Base-by-base conservation (phyloP, 2,888 invertebrate genomes). In the Ceratothoa steindachneri region DNA sequence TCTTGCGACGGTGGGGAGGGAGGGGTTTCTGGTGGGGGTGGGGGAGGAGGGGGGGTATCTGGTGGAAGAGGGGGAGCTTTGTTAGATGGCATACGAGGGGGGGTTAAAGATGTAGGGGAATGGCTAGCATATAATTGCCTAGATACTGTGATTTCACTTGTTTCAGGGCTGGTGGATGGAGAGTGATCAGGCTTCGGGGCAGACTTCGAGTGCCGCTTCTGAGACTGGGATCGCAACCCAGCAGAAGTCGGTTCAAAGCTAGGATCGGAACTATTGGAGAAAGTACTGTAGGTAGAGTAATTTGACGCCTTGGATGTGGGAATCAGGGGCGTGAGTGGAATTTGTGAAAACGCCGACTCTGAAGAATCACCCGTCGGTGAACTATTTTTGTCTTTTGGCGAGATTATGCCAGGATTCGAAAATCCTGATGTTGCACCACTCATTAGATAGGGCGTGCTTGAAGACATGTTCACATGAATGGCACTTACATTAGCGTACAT, bases 401-500 rank as follows among this genome's bases (percentile, higher is more conserved):
- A 3, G n/a, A 60, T 24, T 22, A 60, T 60, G n/a, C 60, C 60
- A 7, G 2, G 60, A 24, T 7, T 60, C 12, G 60, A 7, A 24
- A 60, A 24, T 1, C 22, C 22, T 60, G 60, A 60, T 12, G 60
- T 22, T 1, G 60, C 12, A 12, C 60, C 60, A 22, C 60, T 24
- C 60, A 60, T 60, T 1, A 60, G 27, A 24, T 60, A 60, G 12
- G 60, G 60, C 12, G 60, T 60, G 9, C 27, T 60, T 24, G 60
- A 60, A 60, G 60, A n/a, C 60, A 60, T 60, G 9, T 60, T 60
- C 60, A 60, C 24, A 24, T 60, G 60, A 24, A 60, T 60, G 3
- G 60, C 60, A 60, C 60, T 60, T 12, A 60, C 60, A 24, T 60
- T 60, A 60, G 60, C 60, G 24, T 24, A 60, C 60, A 60, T 60